Evolutionary conservation across 1,140 invertebrate genomes (phyloP).

Genomic region (Prorops nasuta): DNA sequence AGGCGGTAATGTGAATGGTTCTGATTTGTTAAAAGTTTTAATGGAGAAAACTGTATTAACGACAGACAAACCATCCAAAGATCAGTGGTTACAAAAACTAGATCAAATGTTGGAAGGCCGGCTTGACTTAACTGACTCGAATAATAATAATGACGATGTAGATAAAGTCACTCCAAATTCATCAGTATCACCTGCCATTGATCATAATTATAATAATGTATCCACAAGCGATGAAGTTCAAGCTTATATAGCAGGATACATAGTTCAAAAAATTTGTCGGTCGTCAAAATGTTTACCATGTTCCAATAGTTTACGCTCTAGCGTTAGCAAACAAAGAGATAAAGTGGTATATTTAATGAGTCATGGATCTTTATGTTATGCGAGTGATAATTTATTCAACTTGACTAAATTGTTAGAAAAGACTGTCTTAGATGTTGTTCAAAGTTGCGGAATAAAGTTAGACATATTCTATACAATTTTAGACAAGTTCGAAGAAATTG

Average conservation of each 20-base stretch:
- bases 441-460: neutral
- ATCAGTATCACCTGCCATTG: too few species aligned
- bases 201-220: slow-evolving; percentile 1
- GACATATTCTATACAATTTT: neutral
- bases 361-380: neutral
- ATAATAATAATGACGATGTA: neutral
- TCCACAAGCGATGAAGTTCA: neutral
- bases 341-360: neutral
- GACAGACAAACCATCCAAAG: neutral
- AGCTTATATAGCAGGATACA: slow-evolving; percentile 7
- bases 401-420: too few species aligned
- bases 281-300: neutral
- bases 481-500: neutral
- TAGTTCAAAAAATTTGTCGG: neutral
- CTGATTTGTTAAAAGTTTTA: slow-evolving; percentile 5
- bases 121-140: neutral
- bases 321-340: neutral
- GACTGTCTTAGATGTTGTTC: neutral
- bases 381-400: too few species aligned
- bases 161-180: too few species aligned
- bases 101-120: neutral
- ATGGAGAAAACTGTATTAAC: slow-evolving; percentile 13
- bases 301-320: too few species aligned
- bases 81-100: neutral
- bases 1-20: slow-evolving; percentile 6